These are phyloP conservation scores for Macroglossus sobrinus DNA, from an alignment of 2,113 vertebrate genomes.

Conservation along the genomic window DNA sequence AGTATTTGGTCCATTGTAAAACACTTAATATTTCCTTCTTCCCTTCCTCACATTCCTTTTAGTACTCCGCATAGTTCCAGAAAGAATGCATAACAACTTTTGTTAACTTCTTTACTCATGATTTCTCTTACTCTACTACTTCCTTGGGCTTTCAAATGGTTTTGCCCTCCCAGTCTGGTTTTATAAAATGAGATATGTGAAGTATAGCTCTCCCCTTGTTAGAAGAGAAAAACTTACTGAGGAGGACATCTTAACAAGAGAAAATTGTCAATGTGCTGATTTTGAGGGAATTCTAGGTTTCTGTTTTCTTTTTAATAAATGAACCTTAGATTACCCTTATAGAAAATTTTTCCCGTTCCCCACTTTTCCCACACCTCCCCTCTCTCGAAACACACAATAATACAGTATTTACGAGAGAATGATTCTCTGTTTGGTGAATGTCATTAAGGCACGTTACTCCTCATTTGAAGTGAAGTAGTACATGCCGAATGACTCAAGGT, in stretches of 20 bases:
- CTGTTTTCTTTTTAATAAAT: neutral
- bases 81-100: neutral
- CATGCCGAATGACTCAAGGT: neutral
- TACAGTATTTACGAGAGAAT: neutral
- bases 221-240: neutral
- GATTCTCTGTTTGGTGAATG: neutral
- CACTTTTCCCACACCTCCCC: neutral
- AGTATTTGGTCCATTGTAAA: neutral
- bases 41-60: neutral
- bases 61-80: neutral
- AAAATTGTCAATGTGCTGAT: neutral
- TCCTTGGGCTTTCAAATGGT: neutral
- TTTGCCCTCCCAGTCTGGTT: neutral
- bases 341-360: neutral
- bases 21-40: neutral
- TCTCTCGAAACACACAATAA: neutral
- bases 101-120: neutral
- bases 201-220: neutral
- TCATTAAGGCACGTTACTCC: neutral
- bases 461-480: neutral
- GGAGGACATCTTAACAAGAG: neutral
- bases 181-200: neutral
- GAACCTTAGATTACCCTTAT: neutral
- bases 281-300: neutral
- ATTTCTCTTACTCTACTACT: neutral